A percentile compares a stretch with the other conserved stretches of the same genome.
Evolutionary conservation across 1,140 invertebrate genomes (phyloP).

Genomic region (Diuraphis noxia): DNA sequence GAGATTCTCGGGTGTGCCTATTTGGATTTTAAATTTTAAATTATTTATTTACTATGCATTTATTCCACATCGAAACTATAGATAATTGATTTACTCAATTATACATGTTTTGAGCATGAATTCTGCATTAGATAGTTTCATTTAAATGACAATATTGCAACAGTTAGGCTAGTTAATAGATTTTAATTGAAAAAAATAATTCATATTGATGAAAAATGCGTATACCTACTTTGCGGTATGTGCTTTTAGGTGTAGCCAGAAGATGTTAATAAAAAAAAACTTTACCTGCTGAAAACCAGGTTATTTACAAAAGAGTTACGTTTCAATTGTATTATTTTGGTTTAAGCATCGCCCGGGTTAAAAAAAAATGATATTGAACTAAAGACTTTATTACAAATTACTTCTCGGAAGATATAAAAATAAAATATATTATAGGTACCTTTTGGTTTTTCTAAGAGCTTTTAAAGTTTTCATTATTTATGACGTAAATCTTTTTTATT

Average conservation of each 20-base stretch:
- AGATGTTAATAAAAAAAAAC: background rate
- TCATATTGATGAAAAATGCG: background rate
- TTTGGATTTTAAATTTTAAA: background rate
- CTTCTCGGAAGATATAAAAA: background rate
- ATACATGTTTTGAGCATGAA: background rate
- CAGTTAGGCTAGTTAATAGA: background rate
- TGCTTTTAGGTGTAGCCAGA: background rate
- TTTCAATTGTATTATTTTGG: background rate
- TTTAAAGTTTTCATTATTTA: conserved; percentile 36
- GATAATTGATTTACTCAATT: background rate
- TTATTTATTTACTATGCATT: background rate
- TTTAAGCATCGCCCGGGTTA: background rate
- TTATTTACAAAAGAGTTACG: background rate
- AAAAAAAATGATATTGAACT: conserved; percentile 35
- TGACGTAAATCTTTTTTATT: conserved; percentile 12
- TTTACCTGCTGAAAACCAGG: background rate
- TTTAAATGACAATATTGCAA: background rate
- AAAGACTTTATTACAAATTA: conserved; percentile 16
- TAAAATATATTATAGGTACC: background rate
- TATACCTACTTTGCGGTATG: background rate
- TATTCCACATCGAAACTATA: background rate
- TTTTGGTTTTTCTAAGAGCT: background rate
- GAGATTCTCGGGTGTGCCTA: background rate
- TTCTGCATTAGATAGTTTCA: background rate
- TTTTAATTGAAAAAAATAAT: background rate